Conservation (phyloP, 2,797 vertebrate species). For the Diplodus sargus region DNA sequence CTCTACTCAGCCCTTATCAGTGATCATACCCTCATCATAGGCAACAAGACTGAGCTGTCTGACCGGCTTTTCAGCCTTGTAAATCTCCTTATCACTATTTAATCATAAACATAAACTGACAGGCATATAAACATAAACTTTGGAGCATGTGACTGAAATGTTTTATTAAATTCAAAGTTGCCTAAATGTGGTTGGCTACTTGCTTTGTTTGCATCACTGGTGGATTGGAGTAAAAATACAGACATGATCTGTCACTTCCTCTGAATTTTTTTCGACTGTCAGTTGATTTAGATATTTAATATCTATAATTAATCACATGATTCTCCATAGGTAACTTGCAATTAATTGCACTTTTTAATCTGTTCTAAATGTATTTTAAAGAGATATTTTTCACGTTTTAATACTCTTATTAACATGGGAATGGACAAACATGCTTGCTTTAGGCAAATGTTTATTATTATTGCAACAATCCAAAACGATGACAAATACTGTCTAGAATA, state of each 20-base stretch:
- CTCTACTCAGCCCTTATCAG: conserved; percentile 16
- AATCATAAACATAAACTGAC: not conserved
- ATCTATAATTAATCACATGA: too few species aligned
- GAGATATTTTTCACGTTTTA: too few species aligned
- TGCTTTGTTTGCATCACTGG: not conserved
- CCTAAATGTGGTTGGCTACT: not conserved
- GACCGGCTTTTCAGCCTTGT: conserved; percentile 12
- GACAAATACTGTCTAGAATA: too few species aligned
- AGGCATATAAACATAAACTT: not conserved
- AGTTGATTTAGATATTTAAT: too few species aligned
- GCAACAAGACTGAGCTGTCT: not conserved
- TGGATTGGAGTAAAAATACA: not conserved
- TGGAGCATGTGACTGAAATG: not conserved
- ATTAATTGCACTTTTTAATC: too few species aligned
- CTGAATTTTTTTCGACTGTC: too few species aligned
- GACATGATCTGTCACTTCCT: not conserved
- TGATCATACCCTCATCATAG: not conserved
- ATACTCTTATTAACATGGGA: too few species aligned
- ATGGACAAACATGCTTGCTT: too few species aligned
- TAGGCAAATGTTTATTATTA: too few species aligned
- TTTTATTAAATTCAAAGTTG: not conserved
- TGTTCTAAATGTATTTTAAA: too few species aligned
- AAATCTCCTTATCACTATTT: not conserved
- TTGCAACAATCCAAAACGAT: too few species aligned
- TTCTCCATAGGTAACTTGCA: too few species aligned